Evolutionary conservation across 2,113 vertebrate genomes (phyloP), one percentile per base, ranked within the genome.

Genomic region (Sinocyclocheilus anophthalmus): DNA sequence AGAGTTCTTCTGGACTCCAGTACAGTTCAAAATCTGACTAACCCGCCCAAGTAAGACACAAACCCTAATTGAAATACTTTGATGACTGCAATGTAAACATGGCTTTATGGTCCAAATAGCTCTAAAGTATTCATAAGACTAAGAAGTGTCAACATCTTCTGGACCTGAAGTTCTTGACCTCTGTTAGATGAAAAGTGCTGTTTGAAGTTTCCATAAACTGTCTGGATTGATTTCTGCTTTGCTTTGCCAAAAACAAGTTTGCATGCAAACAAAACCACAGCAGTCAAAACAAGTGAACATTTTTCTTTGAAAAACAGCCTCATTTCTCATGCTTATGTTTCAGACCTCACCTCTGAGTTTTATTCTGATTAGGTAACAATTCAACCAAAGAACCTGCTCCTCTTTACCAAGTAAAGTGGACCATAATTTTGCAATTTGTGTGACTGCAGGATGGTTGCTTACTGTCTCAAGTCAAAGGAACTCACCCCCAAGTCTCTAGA

Each of bases 211-310:
- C 57, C 59, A 83, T 48, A 37, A 70, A 84, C 26, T 77, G 22
- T 81, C 83, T 84, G 16, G n/a, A 73, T 55, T 87, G 30, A 76
- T 63, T 85, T 81, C 72, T 82, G 55, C 79, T 55, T 59, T 81
- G 63, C 72, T 76, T 84, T 83, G 72, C 83, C 83, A 84, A 16
- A 69, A 79, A 76, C 79, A 75, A 50, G 75, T 85, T 88, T 76
- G 42, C 78, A 85, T 88, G 37, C 79, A 73, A 84, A 82, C 81
- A 86, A 76, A 85, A 33, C 82, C 50, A 20, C 76, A n/a, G 45
- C 76, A 84, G 85, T 84, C 87, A 87, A 83, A 83, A 37, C 73
- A 87, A 86, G 87, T 87, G 80, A 83, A 85, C 79, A 82, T 53
- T 85, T 87, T 76, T 87, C 84, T 70, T 87, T 20, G 45, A 69